phyloP scores from a whole-genome alignment of 64 coral and sea anemone species.

The Stichodactyla mertensii region DNA sequence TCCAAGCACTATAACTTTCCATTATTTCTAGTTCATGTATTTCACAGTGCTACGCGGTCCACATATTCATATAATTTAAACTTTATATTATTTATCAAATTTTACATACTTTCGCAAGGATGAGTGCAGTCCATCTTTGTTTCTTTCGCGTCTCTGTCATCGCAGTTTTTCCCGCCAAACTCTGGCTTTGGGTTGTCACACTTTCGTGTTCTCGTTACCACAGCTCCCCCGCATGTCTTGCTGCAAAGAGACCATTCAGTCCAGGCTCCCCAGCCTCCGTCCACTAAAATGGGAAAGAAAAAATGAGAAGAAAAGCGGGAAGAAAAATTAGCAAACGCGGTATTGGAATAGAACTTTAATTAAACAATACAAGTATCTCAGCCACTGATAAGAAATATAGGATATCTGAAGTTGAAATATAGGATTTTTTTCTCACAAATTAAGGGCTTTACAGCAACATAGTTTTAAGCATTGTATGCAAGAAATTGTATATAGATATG shows the following conservation, averaged over 20 bases:
- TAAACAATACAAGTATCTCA: too few relatives aligned
- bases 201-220: constrained; percentile 27
- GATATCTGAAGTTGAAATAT: too few relatives aligned
- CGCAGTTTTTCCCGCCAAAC: constrained; percentile 38
- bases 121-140: constrained; percentile 43
- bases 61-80: too few relatives aligned
- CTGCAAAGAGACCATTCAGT: constrained; percentile 39
- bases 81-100: neutral
- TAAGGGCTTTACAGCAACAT: too few relatives aligned
- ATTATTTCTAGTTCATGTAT: too few relatives aligned
- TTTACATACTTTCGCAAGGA: constrained; percentile 43
- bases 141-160: constrained; percentile 35
- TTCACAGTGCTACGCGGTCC: too few relatives aligned
- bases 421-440: too few relatives aligned
- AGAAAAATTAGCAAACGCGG: neutral
- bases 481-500: too few relatives aligned
- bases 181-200: constrained; percentile 37
- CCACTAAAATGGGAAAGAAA: constrained; percentile 4
- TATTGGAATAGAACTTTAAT: neutral
- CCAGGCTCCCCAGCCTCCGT: constrained; percentile 57
- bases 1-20: too few relatives aligned
- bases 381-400: too few relatives aligned
- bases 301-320: neutral
- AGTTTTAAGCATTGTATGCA: too few relatives aligned
- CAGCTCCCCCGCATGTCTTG: constrained; percentile 45